Evolutionary conservation across 2,113 vertebrate genomes (phyloP), one percentile per base, ranked within the genome.

Genomic region (Tetraodon nigroviridis): DNA sequence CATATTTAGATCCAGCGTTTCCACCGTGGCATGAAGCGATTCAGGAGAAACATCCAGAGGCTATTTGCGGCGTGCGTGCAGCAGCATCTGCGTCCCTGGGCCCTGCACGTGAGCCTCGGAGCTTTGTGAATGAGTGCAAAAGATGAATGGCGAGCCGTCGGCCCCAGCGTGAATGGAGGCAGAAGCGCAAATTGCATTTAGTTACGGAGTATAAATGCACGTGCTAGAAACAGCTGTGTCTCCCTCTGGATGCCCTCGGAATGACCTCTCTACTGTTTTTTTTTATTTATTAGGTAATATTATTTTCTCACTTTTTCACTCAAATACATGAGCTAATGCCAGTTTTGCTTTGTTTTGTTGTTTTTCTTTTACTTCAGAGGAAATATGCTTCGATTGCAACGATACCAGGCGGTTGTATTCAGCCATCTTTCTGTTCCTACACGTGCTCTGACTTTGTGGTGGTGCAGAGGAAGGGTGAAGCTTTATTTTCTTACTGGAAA

Each of bases 1-100:
- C 29, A 81, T 80, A 56, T 86, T 86, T 87, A 81, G 82, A 68
- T 16, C 19, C 4, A 27, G 37, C 63, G 77, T 63, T 75, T 73
- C 68, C 64, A 66, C 65, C 61, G 69, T 75, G 41, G 66, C 77
- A 27, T 45, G 10, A 53, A 55, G 46, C 4, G 71, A 72, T 83
- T 76, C 55, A 67, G 61, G 24, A 69, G 68, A 75, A 69, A 58
- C 37, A 1, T 71, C 73, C 68, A 37, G 1, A 18, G 50, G 51
- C 59, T 69, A 27, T 64, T 67, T 44, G 27, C 61, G 56, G n/a
- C 51, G 58, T 41, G 42, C 58, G 41, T 7, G n/a, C 5, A 22
- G 24, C 1, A 48, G 60, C 75, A 56, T 74, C 40, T 58, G 60
- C 48, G 50, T 59, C 22, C 40, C 63, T 59, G 62, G 14, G 46